Evolutionary conservation across 1,140 invertebrate genomes (phyloP), one percentile per base, ranked within the genome.

Genomic region (Meloidogyne chitwoodi): DNA sequence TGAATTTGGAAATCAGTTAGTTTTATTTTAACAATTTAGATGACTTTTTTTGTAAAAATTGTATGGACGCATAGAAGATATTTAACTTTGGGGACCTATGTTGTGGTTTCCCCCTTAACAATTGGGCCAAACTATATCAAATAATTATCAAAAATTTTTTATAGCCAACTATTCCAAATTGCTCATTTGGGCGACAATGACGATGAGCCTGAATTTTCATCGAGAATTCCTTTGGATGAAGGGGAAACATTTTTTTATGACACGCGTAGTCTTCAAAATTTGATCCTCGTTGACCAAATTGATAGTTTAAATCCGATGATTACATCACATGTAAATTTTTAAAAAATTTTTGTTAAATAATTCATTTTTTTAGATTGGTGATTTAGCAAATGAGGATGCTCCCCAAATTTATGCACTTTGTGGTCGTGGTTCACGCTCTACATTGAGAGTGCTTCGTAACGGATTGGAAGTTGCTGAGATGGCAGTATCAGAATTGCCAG

Each of bases 211-310:
- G 95, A 98, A 88, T 99, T 99, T 86, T 98, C 94, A 88, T 98
- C 95, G 64, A 94, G 93, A 14, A 97, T 97, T 93, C 95, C 95
- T 3, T 87, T 99, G 48, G 96, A 98, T 88, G 96, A 99, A 88
- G 96, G 95, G 6, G 96, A 99, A 82, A 98, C 96, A 4, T 99
- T 99, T 88, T 98, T 99, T 90, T 99, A 99, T 90, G 94, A 94
- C 10, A 95, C 96, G 19, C 90, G 96, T 84, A 91, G 92, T 3
- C 89, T 99, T 0, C 92, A 95, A 84, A 99, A 99, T 91, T 90
- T 99, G 10, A 94, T 99, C 6, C 88, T 97, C 77, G 96, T 99
- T 1, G 97, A 99, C 90, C 96, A 99, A 90, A 91, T 99, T 89
- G 95, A 98, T 83, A 97, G 94, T 66, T 90, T 99, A 16, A 95